Percentiles rank a stretch among this genome's conserved stretches.
These are phyloP conservation scores for Oedothorax gibbosus DNA, from an alignment of 1,140 invertebrate species.

Conservation along the genomic window DNA sequence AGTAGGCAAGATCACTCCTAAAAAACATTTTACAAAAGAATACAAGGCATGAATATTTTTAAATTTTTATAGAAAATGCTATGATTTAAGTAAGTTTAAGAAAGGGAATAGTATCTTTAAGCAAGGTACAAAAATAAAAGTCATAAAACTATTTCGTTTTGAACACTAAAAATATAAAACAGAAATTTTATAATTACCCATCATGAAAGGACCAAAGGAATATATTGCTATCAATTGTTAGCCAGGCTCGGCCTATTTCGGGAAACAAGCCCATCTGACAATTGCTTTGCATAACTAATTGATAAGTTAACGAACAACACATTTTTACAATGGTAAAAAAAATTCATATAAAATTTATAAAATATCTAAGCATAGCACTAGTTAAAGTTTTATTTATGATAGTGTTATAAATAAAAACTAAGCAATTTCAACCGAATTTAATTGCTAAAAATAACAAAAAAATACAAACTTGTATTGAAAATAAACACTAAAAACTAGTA, in stretches of 20 bases:
- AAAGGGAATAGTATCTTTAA: not conserved
- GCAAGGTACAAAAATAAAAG: not conserved
- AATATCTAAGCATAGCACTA: too few relatives aligned
- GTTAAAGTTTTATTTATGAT: not conserved
- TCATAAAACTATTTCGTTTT: not conserved
- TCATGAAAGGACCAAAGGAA: slow-evolving; percentile 96
- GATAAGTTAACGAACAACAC: not conserved
- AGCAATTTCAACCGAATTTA: too few relatives aligned
- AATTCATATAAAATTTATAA: not conserved
- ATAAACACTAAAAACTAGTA: too few relatives aligned
- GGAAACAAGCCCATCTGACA: slow-evolving; percentile 97
- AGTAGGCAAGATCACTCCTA: slow-evolving; percentile 67
- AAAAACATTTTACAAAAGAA: not conserved
- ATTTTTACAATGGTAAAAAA: not conserved
- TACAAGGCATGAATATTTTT: not conserved
- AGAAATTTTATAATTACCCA: slow-evolving; percentile 71
- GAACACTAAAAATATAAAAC: too few relatives aligned
- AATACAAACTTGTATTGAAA: too few relatives aligned
- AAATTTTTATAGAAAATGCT: not conserved
- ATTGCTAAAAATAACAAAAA: too few relatives aligned
- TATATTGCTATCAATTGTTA: slow-evolving; percentile 97
- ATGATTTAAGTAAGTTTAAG: not conserved
- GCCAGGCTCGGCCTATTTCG: slow-evolving; percentile 94
- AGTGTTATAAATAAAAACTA: not conserved
- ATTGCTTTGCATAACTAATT: slow-evolving; percentile 88